Conservation (phyloP, 2,888 invertebrate species). For the Scotopteryx bipunctaria region DNA sequence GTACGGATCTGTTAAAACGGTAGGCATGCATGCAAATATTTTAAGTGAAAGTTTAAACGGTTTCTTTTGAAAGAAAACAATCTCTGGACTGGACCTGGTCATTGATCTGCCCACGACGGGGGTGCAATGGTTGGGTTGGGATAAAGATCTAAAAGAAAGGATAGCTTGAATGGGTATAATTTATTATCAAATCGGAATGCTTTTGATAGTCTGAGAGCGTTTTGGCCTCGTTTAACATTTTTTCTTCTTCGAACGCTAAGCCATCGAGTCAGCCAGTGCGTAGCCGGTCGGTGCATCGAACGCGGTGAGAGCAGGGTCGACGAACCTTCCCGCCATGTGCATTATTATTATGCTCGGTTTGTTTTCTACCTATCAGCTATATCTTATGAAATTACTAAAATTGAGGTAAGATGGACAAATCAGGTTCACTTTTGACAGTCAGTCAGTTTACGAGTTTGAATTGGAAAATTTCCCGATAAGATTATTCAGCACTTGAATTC, state of each 20-base stretch:
- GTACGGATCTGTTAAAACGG: too few species aligned
- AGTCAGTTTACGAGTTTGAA: too few species aligned
- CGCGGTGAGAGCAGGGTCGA: constrained; percentile 79
- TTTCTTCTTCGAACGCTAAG: constrained; percentile 46
- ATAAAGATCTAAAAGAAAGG: constrained; percentile 32
- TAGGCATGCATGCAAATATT: too few species aligned
- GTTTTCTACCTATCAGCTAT: constrained; percentile 22
- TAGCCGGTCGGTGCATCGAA: constrained; percentile 75
- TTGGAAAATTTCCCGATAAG: too few species aligned
- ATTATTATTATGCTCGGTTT: constrained; percentile 49
- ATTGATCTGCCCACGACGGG: not conserved
- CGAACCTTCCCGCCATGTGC: constrained; percentile 73
- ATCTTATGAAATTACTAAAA: not conserved
- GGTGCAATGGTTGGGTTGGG: constrained; percentile 9
- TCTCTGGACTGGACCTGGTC: not conserved
- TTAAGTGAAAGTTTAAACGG: too few species aligned
- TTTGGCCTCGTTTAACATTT: constrained; percentile 42
- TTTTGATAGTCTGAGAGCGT: constrained; percentile 40
- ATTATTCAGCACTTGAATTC: too few species aligned
- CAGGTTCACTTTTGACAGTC: too few species aligned
- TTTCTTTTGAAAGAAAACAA: not conserved
- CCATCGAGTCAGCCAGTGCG: constrained; percentile 44
- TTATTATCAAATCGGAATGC: constrained; percentile 39
- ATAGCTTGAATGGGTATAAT: constrained; percentile 37
- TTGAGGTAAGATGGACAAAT: too few species aligned